A percentile compares a stretch with the other conserved stretches of the same genome.
Conservation (phyloP, 2,797 vertebrate genomes). For the Pangasius larnaudii region DNA sequence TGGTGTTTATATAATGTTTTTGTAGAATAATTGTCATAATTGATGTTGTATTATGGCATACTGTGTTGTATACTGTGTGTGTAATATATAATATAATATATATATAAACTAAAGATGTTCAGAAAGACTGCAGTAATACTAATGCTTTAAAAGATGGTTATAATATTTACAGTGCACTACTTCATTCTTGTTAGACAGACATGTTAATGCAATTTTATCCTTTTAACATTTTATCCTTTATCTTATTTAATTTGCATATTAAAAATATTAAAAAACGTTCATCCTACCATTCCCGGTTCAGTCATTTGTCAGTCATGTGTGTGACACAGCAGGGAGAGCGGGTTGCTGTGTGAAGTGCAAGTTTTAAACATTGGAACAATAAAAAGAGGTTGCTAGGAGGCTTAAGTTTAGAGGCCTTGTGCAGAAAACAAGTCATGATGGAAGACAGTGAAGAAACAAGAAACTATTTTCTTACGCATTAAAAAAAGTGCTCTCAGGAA, state of each 20-base stretch:
- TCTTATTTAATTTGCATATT: neutral
- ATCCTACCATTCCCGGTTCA: slow-evolving; percentile 23
- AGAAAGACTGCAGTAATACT: neutral
- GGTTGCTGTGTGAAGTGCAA: slow-evolving; percentile 21
- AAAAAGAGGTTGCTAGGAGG: slow-evolving; percentile 52
- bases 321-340: neutral
- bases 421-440: neutral
- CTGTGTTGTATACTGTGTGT: too few relatives aligned
- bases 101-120: neutral
- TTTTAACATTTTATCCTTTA: neutral
- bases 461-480: neutral
- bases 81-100: too few relatives aligned
- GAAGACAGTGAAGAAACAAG: neutral
- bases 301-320: neutral
- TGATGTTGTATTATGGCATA: too few relatives aligned
- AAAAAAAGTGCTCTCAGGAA: neutral
- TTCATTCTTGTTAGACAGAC: neutral
- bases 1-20: neutral
- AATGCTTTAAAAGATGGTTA: neutral
- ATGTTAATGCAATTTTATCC: neutral
- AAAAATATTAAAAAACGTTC: neutral
- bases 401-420: slow-evolving; percentile 35
- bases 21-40: too few relatives aligned
- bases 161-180: neutral
- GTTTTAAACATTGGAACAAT: slow-evolving; percentile 35